Percentiles rank a stretch among this genome's conserved stretches.
Conservation (phyloP, 2,113 vertebrate genomes). For the Todiramphus chloris region DNA sequence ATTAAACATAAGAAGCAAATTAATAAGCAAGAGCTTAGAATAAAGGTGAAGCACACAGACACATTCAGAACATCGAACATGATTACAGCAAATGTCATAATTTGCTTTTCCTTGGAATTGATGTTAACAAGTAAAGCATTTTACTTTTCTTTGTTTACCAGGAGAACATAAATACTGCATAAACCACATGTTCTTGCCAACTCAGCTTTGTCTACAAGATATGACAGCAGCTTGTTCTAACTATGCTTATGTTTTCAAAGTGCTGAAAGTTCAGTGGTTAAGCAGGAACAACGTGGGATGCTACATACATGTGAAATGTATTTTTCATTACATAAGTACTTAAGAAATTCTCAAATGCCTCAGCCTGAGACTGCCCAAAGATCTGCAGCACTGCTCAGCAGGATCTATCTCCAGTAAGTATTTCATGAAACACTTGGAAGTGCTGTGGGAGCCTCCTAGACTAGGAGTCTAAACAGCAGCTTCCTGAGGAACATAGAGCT, state of each 20-base stretch:
- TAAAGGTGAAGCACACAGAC: background rate
- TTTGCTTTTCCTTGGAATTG: background rate
- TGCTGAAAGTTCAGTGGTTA: background rate
- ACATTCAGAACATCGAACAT: background rate
- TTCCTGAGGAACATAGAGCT: background rate
- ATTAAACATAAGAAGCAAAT: slow-evolving; percentile 16
- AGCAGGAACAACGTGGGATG: background rate
- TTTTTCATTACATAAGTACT: background rate
- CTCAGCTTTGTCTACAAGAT: slow-evolving; percentile 24
- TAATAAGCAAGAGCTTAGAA: slow-evolving; percentile 7
- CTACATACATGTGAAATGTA: background rate
- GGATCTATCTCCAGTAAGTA: background rate
- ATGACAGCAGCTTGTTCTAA: slow-evolving; percentile 29
- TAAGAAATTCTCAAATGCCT: background rate
- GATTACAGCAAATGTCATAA: slow-evolving; percentile 31
- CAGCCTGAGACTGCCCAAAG: background rate
- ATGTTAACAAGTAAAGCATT: slow-evolving; percentile 43
- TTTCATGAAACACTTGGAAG: background rate
- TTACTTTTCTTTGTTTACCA: slow-evolving; percentile 47
- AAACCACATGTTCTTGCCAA: slow-evolving; percentile 25
- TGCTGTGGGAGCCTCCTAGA: background rate
- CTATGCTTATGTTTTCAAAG: background rate
- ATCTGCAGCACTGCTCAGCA: background rate
- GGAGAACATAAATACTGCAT: slow-evolving; percentile 62
- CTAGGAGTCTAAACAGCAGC: background rate